These are phyloP conservation scores for Nothoprocta perdicaria DNA, from an alignment of 2,113 vertebrate species.

Conservation along the genomic window DNA sequence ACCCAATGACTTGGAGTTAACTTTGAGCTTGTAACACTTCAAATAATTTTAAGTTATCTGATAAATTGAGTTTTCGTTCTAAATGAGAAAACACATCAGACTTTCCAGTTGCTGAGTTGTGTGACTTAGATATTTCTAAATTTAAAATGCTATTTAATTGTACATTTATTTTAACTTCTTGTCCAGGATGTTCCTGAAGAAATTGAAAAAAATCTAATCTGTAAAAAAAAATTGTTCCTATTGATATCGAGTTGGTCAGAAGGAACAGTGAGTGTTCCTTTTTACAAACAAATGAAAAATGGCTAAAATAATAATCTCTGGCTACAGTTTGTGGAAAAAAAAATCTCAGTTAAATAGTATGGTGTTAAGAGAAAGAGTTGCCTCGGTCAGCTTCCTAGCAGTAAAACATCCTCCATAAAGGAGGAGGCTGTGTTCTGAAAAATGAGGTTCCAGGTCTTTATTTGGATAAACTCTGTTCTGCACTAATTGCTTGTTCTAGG, in stretches of 20 bases:
- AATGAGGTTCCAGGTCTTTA: background rate
- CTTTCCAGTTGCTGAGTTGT: background rate
- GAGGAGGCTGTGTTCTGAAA: background rate
- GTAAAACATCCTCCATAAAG: background rate
- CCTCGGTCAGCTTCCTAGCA: background rate
- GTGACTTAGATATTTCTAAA: background rate
- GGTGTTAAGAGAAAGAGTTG: background rate
- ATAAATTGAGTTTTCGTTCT: background rate
- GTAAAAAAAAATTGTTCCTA: background rate
- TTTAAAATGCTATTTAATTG: background rate
- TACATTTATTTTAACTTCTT: background rate
- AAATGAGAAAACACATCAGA: background rate
- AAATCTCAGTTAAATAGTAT: background rate
- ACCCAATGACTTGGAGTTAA: background rate
- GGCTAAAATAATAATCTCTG: background rate
- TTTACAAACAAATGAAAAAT: background rate
- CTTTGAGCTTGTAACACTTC: background rate
- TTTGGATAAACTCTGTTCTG: background rate
- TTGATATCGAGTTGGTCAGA: background rate
- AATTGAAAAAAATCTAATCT: background rate
- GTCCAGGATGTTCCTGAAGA: background rate
- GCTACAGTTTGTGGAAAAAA: background rate
- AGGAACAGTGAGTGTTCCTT: background rate
- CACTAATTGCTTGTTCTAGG: background rate
- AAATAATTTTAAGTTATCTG: background rate